Evolutionary conservation across 1,140 invertebrate species (phyloP), one percentile per base, ranked within the genome.

Genomic region (Heliconius hermathena): DNA sequence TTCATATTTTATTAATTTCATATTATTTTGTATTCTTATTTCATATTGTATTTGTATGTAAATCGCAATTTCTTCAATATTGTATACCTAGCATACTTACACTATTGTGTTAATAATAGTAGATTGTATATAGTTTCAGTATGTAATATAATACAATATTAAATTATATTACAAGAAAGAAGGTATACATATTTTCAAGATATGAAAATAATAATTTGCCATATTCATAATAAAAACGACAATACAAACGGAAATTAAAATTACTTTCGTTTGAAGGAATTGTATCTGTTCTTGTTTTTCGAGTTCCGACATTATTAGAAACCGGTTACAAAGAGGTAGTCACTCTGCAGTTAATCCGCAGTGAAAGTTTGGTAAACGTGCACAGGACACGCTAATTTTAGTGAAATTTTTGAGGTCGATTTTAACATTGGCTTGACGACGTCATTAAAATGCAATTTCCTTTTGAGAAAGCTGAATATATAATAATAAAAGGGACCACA

Each of bases 281-380:
- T 66, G 3, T 29, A 2, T 29, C 60, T n/a, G 11, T 60, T 8
- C 9, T 60, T 13, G 60, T 29, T 13, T 13, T 66, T 66, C 13
- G 60, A 29, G 13, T 16, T 26, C 26, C n/a, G n/a, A 66, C 22
- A 11, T 46, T 41, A 74, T 46, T 73, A 54, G 46, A 29, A 73
- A 79, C 77, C 73, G 77, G 77, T 79, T 78, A 73, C 73, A 38
- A 46, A 18, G 13, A 66, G 60, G 26, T 13, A 29, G 57, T 73
- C 20, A 79, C 73, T 74, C 38, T 70, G 60, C 60, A 74, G 73
- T 78, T 49, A 73, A 46, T 74, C n/a, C 52, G 29, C 41, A 79
- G 78, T 79, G 78, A 79, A 79, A 79, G 78, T 79, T 77, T 72
- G n/a, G 49, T 60, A 36, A 66, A 41, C 33, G 52, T 57, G 74